phyloP scores from a whole-genome alignment of 2,888 invertebrate species.

The Pedicia rivosa region DNA sequence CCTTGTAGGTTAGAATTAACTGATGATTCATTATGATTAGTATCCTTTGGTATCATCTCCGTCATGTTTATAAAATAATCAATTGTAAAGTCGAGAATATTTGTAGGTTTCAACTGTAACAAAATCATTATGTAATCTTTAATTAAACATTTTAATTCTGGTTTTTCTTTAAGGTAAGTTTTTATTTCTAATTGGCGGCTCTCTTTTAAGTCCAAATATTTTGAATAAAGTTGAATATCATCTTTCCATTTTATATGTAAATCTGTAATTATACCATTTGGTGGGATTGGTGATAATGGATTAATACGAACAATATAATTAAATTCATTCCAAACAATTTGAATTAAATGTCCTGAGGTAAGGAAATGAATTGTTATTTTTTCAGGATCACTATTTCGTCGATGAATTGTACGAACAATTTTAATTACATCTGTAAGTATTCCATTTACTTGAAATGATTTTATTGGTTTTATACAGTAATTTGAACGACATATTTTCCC shows the following conservation, averaged over 20 bases:
- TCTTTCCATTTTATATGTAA: constrained; percentile 8
- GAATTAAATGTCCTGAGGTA: constrained; percentile 8
- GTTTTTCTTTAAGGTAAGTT: constrained; percentile 17
- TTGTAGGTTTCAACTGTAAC: constrained; percentile 21
- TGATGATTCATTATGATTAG: too few relatives aligned
- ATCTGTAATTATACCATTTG: not conserved
- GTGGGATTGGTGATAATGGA: constrained; percentile 6
- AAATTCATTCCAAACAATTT: constrained; percentile 8
- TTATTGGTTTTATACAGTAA: not conserved
- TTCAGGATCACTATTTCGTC: constrained; percentile 5
- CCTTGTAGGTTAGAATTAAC: too few relatives aligned
- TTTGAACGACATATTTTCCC: not conserved
- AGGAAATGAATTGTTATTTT: constrained; percentile 9
- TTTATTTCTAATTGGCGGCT: constrained; percentile 4
- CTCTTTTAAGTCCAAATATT: constrained; percentile 10
- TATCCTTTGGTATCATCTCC: too few relatives aligned
- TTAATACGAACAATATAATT: constrained; percentile 9
- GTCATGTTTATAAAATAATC: constrained; percentile 13
- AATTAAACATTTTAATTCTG: constrained; percentile 20
- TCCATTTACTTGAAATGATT: not conserved
- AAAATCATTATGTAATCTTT: constrained; percentile 22
- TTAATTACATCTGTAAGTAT: not conserved
- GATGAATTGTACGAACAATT: not conserved
- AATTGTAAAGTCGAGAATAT: constrained; percentile 20
- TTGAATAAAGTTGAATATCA: constrained; percentile 8